phyloP scores from a whole-genome alignment of 2,113 vertebrate genomes.

The Carassius carassius region DNA sequence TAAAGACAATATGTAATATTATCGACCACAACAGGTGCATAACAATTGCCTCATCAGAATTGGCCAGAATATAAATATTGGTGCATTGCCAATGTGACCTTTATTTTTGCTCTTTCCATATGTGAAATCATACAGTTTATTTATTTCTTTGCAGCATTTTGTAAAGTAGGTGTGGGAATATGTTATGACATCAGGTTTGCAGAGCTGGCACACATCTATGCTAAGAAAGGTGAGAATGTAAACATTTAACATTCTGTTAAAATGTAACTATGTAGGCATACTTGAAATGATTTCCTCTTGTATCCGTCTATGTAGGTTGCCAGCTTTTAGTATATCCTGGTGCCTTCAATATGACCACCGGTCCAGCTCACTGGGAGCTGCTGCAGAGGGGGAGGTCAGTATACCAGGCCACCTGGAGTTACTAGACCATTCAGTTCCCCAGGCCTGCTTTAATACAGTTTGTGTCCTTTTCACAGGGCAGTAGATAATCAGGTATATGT shows the following conservation, averaged over 20 bases:
- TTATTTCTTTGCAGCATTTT: slow-evolving; percentile 80
- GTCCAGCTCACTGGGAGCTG: slow-evolving; percentile 96
- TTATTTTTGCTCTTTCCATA: neutral
- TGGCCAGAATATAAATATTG: neutral
- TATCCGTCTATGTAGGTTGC: slow-evolving; percentile 77
- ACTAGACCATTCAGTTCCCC: neutral
- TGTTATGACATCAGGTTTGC: slow-evolving; percentile 97
- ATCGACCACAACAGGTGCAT: neutral
- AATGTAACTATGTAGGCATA: neutral
- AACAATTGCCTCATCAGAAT: neutral
- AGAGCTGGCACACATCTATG: slow-evolving; percentile 93
- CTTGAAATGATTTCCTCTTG: neutral
- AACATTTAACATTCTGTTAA: neutral
- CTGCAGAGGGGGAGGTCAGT: slow-evolving; percentile 90
- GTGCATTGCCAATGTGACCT: neutral
- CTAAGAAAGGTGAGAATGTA: slow-evolving; percentile 79
- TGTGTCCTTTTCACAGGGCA: slow-evolving; percentile 74
- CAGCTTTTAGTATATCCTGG: slow-evolving; percentile 93
- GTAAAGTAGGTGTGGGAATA: slow-evolving; percentile 94
- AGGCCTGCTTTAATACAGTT: neutral
- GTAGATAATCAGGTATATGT: slow-evolving; percentile 94
- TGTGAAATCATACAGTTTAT: neutral
- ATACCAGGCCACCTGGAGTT: neutral
- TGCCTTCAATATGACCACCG: slow-evolving; percentile 97
- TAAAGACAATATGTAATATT: neutral